Conservation (phyloP, 2,888 invertebrate genomes). For the Nomada flava region DNA sequence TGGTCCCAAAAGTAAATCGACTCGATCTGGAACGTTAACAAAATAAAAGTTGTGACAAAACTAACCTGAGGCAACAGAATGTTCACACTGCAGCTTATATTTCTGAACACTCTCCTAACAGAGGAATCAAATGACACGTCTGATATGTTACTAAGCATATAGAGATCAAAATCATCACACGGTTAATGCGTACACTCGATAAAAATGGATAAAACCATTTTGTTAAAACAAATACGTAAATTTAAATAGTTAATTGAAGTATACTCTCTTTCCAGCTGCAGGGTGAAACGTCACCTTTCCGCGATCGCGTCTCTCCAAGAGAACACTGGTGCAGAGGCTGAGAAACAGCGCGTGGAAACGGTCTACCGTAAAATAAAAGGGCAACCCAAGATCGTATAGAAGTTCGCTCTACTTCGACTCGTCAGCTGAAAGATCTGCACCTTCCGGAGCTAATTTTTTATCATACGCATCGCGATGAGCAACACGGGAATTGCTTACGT, state of each 20-base stretch:
- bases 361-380: conserved; percentile 58
- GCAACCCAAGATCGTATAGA: conserved; percentile 20
- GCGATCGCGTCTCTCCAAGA: conserved; percentile 77
- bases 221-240: not conserved
- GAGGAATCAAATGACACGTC: not conserved
- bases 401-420: conserved; percentile 33
- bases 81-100: conserved; percentile 79
- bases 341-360: conserved; percentile 71
- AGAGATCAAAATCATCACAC: conserved; percentile 5
- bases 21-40: conserved; percentile 72
- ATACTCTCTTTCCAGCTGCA: conserved; percentile 67
- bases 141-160: conserved; percentile 20
- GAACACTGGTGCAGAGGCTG: conserved; percentile 73
- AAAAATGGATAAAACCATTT: conserved; percentile 25
- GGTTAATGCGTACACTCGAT: conserved; percentile 21
- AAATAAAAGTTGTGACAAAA: conserved; percentile 80
- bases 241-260: not conserved
- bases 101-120: conserved; percentile 4
- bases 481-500: conserved; percentile 28
- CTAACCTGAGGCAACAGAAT: conserved; percentile 83
- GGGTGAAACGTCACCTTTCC: conserved; percentile 79
- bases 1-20: conserved; percentile 58
- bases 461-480: conserved; percentile 30
- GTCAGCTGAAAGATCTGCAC: conserved; percentile 30
- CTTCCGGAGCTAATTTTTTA: conserved; percentile 10